Conservation (phyloP, 2,113 vertebrate genomes). For the Emydura subglobosa region DNA sequence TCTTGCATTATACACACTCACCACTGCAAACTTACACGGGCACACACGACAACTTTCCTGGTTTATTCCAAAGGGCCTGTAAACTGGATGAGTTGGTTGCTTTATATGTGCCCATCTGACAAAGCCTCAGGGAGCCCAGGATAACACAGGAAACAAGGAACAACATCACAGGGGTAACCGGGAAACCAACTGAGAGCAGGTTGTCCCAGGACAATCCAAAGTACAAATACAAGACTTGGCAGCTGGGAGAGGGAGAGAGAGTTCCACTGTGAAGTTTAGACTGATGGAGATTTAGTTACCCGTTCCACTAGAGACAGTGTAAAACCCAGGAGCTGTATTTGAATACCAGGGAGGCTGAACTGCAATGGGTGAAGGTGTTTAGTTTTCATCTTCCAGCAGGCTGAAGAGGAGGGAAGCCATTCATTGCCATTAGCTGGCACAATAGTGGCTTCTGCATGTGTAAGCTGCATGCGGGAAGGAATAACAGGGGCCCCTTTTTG, state of each 20-base stretch:
- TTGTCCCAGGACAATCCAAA: not conserved
- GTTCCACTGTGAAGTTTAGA: not conserved
- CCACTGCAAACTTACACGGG: not conserved
- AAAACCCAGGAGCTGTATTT: not conserved
- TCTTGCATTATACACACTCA: not conserved
- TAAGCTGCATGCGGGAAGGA: conserved; percentile 75
- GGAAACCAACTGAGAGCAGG: not conserved
- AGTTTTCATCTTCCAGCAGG: not conserved
- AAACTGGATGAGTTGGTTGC: not conserved
- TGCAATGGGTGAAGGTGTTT: not conserved
- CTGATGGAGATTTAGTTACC: not conserved
- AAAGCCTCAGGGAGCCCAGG: not conserved
- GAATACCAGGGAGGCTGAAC: not conserved
- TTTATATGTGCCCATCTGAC: not conserved
- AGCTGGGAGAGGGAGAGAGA: not conserved
- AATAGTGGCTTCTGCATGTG: conserved; percentile 83
- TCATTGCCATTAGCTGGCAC: conserved; percentile 85
- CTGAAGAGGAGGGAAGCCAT: conserved; percentile 80
- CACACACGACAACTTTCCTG: too few relatives aligned
- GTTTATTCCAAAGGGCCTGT: not conserved
- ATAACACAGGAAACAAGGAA: not conserved
- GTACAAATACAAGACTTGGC: not conserved
- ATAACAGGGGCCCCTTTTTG: conserved; percentile 75
- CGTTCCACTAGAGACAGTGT: not conserved
- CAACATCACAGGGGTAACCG: not conserved